A percentile compares a stretch with the other conserved stretches of the same genome.
Evolutionary conservation across 1,140 invertebrate species (phyloP).

Genomic region (Ceratitis capitata): DNA sequence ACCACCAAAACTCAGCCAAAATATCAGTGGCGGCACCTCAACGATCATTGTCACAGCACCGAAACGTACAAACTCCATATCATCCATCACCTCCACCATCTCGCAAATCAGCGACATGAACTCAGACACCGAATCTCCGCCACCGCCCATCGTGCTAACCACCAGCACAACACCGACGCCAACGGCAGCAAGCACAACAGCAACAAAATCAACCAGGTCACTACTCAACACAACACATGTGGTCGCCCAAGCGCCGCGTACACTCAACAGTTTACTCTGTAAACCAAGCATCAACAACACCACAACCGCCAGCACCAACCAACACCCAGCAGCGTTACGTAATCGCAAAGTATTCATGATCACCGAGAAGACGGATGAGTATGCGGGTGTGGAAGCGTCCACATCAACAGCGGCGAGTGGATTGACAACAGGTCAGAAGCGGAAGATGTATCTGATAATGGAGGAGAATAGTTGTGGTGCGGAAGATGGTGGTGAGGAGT

Average conservation of each 20-base stretch:
- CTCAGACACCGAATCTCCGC: conserved; percentile 52
- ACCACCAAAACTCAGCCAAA: conserved; percentile 39
- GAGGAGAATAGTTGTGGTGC: conserved; percentile 54
- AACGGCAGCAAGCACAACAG: not conserved
- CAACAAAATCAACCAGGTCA: conserved; percentile 14
- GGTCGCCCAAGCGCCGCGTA: not conserved
- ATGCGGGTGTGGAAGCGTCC: not conserved
- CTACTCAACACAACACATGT: conserved; percentile 26
- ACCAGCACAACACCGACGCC: not conserved
- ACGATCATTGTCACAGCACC: conserved; percentile 47
- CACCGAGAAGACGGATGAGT: conserved; percentile 54
- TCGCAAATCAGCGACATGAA: conserved; percentile 49
- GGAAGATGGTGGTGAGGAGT: not conserved
- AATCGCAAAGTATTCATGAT: conserved; percentile 58
- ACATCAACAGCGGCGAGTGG: not conserved
- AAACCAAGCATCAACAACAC: too few relatives aligned
- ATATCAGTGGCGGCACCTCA: conserved; percentile 45
- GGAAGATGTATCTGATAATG: conserved; percentile 61
- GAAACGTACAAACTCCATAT: conserved; percentile 60
- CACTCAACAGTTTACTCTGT: conserved; percentile 43
- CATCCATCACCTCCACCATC: conserved; percentile 52
- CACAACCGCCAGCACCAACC: conserved; percentile 47
- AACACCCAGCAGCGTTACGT: conserved; percentile 30
- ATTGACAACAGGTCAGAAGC: conserved; percentile 43
- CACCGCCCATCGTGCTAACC: not conserved